Percentiles rank a stretch among this genome's conserved stretches.
These are phyloP conservation scores for Theretra japonica DNA, from an alignment of 2,888 invertebrate species.

Conservation along the genomic window DNA sequence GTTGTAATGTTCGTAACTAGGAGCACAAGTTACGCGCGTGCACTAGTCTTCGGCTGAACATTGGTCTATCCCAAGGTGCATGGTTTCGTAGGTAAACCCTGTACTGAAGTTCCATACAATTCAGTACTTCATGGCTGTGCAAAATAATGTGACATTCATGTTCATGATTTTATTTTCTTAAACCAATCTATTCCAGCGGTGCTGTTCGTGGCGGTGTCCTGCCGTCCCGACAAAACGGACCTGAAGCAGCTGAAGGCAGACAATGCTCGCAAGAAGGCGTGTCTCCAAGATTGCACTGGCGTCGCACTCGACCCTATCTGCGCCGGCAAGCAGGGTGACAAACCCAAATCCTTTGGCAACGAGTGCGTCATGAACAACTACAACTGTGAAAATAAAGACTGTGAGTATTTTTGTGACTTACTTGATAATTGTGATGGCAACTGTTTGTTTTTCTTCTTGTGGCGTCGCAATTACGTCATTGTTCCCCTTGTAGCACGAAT, in stretches of 20 bases:
- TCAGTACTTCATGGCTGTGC: too few relatives aligned
- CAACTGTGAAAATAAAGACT: slow-evolving; percentile 87
- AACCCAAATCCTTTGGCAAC: slow-evolving; percentile 86
- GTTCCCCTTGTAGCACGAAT: too few relatives aligned
- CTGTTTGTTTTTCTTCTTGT: too few relatives aligned
- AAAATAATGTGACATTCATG: too few relatives aligned
- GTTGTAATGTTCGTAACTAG: too few relatives aligned
- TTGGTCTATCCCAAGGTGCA: too few relatives aligned
- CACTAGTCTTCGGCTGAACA: too few relatives aligned
- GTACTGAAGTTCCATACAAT: too few relatives aligned
- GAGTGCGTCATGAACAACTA: slow-evolving; percentile 86
- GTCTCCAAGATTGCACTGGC: slow-evolving; percentile 81
- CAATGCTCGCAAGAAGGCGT: slow-evolving; percentile 81
- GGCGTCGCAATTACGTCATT: too few relatives aligned
- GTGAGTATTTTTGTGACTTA: slow-evolving; percentile 71
- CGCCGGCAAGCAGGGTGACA: slow-evolving; percentile 84
- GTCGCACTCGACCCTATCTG: slow-evolving; percentile 85
- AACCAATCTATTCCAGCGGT: slow-evolving; percentile 60
- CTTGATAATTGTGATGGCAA: too few relatives aligned
- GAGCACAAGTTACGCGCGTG: too few relatives aligned
- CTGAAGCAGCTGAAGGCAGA: slow-evolving; percentile 86
- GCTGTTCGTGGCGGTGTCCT: slow-evolving; percentile 70
- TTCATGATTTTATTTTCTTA: not conserved
- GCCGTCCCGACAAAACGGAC: slow-evolving; percentile 84
- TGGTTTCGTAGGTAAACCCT: too few relatives aligned